Evolutionary conservation across 1,140 invertebrate species (phyloP).

Genomic region (Hyphantria cunea): DNA sequence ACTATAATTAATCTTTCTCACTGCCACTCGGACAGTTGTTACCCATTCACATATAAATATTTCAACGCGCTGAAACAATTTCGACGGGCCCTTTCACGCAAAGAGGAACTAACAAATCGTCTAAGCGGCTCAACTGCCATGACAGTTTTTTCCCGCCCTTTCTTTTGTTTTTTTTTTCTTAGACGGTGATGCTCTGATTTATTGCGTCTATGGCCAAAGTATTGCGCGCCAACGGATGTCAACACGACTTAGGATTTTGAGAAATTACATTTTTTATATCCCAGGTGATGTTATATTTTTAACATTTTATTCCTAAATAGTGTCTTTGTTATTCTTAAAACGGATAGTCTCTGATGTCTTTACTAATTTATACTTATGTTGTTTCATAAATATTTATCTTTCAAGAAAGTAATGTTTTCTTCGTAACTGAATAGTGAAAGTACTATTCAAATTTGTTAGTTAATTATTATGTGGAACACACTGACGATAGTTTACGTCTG

Average conservation of each 20-base stretch:
- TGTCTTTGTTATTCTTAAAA: neutral
- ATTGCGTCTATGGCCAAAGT: slow-evolving; percentile 15
- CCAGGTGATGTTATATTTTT: neutral
- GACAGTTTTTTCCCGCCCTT: slow-evolving; percentile 14
- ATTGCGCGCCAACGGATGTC: slow-evolving; percentile 3
- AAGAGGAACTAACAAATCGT: slow-evolving; percentile 22
- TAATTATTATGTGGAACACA: neutral
- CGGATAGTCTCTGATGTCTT: neutral
- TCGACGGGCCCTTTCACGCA: slow-evolving; percentile 18
- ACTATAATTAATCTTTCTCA: slow-evolving; percentile 10
- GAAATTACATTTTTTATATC: slow-evolving; percentile 5
- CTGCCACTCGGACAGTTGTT: neutral
- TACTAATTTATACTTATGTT: neutral
- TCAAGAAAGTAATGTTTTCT: neutral
- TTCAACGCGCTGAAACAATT: slow-evolving; percentile 17
- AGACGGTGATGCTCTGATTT: slow-evolving; percentile 17
- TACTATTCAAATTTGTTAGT: neutral
- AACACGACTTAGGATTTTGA: neutral
- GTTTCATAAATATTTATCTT: neutral
- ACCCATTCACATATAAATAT: slow-evolving; percentile 6
- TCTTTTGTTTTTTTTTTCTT: slow-evolving; percentile 7
- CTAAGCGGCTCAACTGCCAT: slow-evolving; percentile 16
- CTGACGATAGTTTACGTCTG: too few species aligned
- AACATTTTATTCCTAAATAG: neutral
- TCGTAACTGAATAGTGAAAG: neutral